phyloP scores from a whole-genome alignment of 2,797 vertebrate species.

The Falco peregrinus region DNA sequence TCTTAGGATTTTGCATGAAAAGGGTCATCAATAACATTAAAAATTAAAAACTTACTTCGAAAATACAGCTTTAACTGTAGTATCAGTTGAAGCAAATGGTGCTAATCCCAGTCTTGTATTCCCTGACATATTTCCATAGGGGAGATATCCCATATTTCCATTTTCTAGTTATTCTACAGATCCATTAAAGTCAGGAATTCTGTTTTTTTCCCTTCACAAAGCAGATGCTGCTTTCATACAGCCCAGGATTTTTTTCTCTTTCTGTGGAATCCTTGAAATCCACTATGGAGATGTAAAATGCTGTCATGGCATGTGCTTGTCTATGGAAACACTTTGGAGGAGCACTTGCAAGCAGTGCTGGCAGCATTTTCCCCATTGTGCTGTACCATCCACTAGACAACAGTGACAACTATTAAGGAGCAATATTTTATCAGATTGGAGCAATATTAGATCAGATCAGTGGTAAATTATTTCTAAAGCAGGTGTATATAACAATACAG shows the following conservation, averaged over 20 bases:
- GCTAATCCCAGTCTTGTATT: neutral
- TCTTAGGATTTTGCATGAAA: neutral
- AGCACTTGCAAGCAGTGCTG: neutral
- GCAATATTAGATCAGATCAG: fast-evolving
- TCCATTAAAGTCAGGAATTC: neutral
- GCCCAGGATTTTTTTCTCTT: neutral
- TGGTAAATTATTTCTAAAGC: neutral
- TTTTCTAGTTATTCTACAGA: neutral
- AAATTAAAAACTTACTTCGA: neutral
- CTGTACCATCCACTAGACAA: neutral
- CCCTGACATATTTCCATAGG: neutral
- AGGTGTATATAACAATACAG: fast-evolving
- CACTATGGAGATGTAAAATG: neutral
- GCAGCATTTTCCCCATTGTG: neutral
- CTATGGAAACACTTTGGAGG: neutral
- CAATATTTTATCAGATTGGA: too few relatives aligned
- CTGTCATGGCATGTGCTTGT: fast-evolving
- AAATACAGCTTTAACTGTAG: neutral
- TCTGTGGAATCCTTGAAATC: neutral
- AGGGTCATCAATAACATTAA: too few relatives aligned
- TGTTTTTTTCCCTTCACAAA: too few relatives aligned
- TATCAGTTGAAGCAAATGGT: neutral
- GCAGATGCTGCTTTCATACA: fast-evolving
- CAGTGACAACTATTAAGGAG: neutral
- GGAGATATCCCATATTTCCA: neutral